phyloP scores from a whole-genome alignment of 2,888 invertebrate species.

The Melangyna quadrimaculata region DNA sequence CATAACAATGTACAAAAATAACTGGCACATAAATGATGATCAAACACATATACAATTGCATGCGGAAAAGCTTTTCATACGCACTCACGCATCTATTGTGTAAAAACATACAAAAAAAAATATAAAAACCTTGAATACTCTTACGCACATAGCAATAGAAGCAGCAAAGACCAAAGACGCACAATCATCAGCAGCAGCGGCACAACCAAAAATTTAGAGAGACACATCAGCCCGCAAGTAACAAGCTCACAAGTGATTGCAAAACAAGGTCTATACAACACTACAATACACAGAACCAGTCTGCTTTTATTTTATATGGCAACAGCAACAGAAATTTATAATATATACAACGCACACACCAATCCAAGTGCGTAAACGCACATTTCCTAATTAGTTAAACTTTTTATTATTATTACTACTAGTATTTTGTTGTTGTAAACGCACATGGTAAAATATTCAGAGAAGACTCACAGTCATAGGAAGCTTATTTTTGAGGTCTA shows the following conservation, averaged over 20 bases:
- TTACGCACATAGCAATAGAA: not conserved
- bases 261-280: conserved; percentile 51
- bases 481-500: conserved; percentile 40
- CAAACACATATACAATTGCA: conserved; percentile 64
- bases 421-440: not conserved
- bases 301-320: conserved; percentile 27
- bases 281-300: not conserved
- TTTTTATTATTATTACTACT: conserved; percentile 9
- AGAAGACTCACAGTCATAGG: not conserved
- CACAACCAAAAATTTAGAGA: conserved; percentile 50
- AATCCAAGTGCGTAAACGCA: conserved; percentile 63
- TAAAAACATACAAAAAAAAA: conserved; percentile 20
- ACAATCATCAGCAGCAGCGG: not conserved
- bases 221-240: conserved; percentile 20
- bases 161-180: not conserved
- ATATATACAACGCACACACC: conserved; percentile 23
- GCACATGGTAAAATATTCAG: not conserved
- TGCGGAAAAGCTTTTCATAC: conserved; percentile 67
- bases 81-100: conserved; percentile 58
- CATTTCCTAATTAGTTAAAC: conserved; percentile 62
- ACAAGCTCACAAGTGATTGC: conserved; percentile 53
- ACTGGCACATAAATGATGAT: conserved; percentile 42
- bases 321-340: conserved; percentile 9
- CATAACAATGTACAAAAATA: conserved; percentile 26
- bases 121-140: conserved; percentile 63